These are phyloP conservation scores for Promerops cafer DNA, from an alignment of 2,113 vertebrate genomes.

Conservation along the genomic window DNA sequence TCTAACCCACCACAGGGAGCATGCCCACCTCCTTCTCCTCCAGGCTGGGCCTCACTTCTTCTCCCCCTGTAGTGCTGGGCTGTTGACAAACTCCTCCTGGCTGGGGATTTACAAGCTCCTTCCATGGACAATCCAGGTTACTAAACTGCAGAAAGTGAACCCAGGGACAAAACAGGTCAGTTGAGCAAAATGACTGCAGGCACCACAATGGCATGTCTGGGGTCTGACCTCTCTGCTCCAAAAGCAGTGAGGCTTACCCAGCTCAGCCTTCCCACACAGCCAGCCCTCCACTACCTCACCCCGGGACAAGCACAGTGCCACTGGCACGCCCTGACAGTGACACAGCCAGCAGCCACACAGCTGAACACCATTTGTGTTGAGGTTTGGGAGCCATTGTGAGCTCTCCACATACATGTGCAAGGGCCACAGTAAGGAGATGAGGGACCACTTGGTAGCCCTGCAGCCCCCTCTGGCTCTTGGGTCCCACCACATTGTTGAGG, in stretches of 20 bases:
- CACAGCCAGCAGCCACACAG: background rate
- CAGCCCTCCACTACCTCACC: background rate
- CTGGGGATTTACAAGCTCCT: background rate
- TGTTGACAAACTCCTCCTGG: background rate
- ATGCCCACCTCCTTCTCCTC: background rate
- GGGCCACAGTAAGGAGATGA: background rate
- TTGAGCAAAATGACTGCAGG: background rate
- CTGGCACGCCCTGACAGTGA: background rate
- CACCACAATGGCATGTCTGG: background rate
- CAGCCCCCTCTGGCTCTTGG: background rate
- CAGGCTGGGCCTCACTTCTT: background rate
- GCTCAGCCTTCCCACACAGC: background rate
- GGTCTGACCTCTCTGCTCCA: background rate
- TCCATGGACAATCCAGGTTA: background rate
- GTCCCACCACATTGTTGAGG: background rate
- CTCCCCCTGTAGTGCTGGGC: background rate
- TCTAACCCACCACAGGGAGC: background rate
- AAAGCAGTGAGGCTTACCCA: background rate
- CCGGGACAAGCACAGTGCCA: rapidly evolving
- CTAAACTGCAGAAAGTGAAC: background rate
- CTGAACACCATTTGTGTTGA: background rate
- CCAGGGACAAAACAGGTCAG: background rate
- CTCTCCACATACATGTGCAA: background rate
- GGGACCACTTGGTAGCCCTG: background rate
- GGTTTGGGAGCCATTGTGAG: background rate